Percentiles rank a stretch among this genome's conserved stretches.
These are phyloP conservation scores for Drosophila parthenogenetica DNA, from an alignment of 2,888 invertebrate genomes.

Conservation along the genomic window DNA sequence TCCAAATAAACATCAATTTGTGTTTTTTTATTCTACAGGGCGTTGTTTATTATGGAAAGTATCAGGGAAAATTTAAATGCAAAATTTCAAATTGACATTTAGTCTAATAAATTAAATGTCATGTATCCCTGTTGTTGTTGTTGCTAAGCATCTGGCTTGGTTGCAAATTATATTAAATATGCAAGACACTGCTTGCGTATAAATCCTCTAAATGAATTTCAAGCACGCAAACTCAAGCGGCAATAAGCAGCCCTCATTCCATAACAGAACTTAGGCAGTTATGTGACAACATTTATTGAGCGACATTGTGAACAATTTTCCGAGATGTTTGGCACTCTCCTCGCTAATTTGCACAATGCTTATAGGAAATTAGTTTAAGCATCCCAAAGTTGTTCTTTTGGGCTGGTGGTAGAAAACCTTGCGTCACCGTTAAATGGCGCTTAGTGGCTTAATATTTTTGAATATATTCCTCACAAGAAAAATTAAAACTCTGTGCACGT, in stretches of 20 bases:
- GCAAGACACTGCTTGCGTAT: constrained; percentile 75
- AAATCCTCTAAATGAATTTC: constrained; percentile 82
- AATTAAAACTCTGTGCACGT: constrained; percentile 66
- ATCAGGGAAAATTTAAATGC: constrained; percentile 58
- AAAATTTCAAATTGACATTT: constrained; percentile 80
- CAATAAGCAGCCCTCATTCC: constrained; percentile 53
- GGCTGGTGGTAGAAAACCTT: not conserved
- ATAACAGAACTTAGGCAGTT: not conserved
- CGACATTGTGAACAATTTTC: constrained; percentile 51
- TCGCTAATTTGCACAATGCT: constrained; percentile 56
- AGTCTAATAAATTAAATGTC: constrained; percentile 76
- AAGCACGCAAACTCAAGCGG: constrained; percentile 81
- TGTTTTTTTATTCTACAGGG: too few relatives aligned
- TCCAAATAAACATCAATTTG: too few relatives aligned
- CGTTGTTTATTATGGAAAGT: too few relatives aligned
- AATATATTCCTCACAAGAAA: constrained; percentile 53
- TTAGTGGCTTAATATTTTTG: constrained; percentile 64
- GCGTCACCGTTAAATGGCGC: constrained; percentile 20
- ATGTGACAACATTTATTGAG: constrained; percentile 39
- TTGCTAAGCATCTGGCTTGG: constrained; percentile 39
- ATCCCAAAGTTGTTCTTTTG: constrained; percentile 24
- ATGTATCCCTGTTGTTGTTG: constrained; percentile 36
- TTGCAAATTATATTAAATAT: constrained; percentile 80
- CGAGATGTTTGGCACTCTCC: constrained; percentile 52
- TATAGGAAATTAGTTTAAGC: constrained; percentile 72